Percentiles rank a stretch among this genome's conserved stretches.
Conservation (phyloP, 2,888 invertebrate species). For the Oxyscelio sp. region DNA sequence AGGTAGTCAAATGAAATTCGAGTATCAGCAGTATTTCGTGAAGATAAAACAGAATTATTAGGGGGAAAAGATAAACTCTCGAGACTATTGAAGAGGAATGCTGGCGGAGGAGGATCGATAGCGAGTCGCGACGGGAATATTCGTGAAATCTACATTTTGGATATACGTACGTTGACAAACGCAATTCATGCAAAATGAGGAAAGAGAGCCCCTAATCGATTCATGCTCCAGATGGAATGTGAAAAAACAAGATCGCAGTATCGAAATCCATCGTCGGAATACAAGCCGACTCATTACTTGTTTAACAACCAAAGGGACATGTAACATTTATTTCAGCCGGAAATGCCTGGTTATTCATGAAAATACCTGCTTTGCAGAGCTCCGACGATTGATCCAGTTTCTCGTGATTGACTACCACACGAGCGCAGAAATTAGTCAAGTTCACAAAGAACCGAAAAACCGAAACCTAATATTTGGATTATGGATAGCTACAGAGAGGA, state of each 20-base stretch:
- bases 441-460: too few relatives aligned
- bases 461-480: too few relatives aligned
- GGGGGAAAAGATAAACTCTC: conserved; percentile 57
- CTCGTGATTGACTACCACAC: neutral
- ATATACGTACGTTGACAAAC: conserved; percentile 56
- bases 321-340: conserved; percentile 20
- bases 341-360: conserved; percentile 27
- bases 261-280: conserved; percentile 38
- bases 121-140: conserved; percentile 17
- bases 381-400: conserved; percentile 14
- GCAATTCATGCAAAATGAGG: conserved; percentile 62
- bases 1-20: conserved; percentile 56
- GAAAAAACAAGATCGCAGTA: conserved; percentile 44
- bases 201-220: conserved; percentile 39
- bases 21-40: conserved; percentile 57
- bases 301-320: conserved; percentile 22
- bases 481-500: too few relatives aligned
- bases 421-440: neutral
- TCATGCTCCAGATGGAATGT: conserved; percentile 26
- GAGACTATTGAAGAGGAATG: conserved; percentile 58
- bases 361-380: conserved; percentile 26
- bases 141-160: conserved; percentile 52
- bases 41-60: conserved; percentile 67
- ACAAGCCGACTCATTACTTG: conserved; percentile 15
- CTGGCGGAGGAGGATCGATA: conserved; percentile 51